Base-by-base conservation (phyloP, 2,797 vertebrate genomes). In the Trichosurus vulpecula region DNA sequence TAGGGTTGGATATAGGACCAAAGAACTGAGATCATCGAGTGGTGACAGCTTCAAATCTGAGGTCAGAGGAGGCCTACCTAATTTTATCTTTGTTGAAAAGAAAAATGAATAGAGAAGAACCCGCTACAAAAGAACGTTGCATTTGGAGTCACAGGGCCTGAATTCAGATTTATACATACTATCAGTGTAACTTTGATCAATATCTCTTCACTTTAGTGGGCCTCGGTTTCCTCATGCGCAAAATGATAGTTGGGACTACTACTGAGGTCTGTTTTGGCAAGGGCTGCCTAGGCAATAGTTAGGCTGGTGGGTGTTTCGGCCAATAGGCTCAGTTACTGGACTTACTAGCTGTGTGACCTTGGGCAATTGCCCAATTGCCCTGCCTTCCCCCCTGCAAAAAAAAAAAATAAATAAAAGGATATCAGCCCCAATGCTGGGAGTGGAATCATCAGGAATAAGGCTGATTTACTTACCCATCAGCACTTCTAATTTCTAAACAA, bases 391-490 rank as follows among this genome's bases (percentile, higher is more conserved):
- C n/a, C n/a, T n/a, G n/a, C n/a, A n/a, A n/a, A n/a, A n/a, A n/a
- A n/a, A n/a, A n/a, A n/a, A n/a, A n/a, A n/a, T n/a, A n/a, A n/a
- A n/a, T n/a, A n/a, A n/a, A n/a, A n/a, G n/a, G n/a, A n/a, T 19
- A 16, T 94, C 35, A 19, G 53, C 11, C 41, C 19, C 92, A 58
- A 27, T 4, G 5, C 54, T 27, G 41, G 61, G 53, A 89, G 66
- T 89, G 93, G 66, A 90, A 8, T 95, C 89, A 53, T 87, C 94
- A 56, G 61, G 90, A 94, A 87, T 27, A 47, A 94, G 27, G 54
- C 35, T 0, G 0, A 90, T 30, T 58, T 92, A 9, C 81, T 95
- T 56, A 51, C 52, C 30, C 13, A 94, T 90, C 81, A 87, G 57
- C 56, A 54, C 54, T 35, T 53, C 30, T 54, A 54, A 90, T 90